phyloP scores from a whole-genome alignment of 2,797 vertebrate genomes.

The Chaunax sp. region DNA sequence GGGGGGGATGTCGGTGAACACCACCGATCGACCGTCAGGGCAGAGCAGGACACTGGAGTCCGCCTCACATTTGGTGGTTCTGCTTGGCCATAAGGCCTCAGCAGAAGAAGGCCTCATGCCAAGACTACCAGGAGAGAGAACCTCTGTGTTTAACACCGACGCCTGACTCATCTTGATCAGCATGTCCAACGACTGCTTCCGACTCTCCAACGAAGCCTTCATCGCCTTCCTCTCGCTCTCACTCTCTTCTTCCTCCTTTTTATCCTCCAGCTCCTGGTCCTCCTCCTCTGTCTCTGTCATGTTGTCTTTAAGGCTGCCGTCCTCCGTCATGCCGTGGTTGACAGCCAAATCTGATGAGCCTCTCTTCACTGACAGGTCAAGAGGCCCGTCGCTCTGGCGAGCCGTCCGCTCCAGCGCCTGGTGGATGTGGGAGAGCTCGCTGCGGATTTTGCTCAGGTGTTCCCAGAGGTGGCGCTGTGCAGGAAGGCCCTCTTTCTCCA shows the following conservation, averaged over 20 bases:
- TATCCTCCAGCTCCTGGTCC: conserved; percentile 63
- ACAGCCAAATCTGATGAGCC: conserved; percentile 34
- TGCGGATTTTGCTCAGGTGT: conserved; percentile 92
- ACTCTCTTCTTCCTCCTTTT: conserved; percentile 69
- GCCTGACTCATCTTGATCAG: conserved; percentile 88
- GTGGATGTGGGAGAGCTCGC: conserved; percentile 93
- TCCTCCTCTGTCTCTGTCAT: conserved; percentile 78
- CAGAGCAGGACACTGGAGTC: conserved; percentile 95
- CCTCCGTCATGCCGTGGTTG: conserved; percentile 29
- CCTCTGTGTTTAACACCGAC: conserved; percentile 81
- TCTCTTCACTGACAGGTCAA: conserved; percentile 94
- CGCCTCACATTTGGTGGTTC: conserved; percentile 95
- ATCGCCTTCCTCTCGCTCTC: conserved; percentile 67
- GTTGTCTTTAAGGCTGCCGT: conserved; percentile 38
- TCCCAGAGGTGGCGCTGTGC: conserved; percentile 92
- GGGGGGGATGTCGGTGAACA: conserved; percentile 72
- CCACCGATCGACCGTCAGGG: conserved; percentile 81
- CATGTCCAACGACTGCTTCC: conserved; percentile 87
- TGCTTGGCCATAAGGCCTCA: conserved; percentile 86
- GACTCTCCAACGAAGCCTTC: conserved; percentile 79
- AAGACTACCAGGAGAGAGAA: conserved; percentile 75
- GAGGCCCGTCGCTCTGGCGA: conserved; percentile 86
- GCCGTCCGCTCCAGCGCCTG: conserved; percentile 88
- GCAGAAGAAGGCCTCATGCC: conserved; percentile 77
- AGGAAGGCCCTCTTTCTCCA: conserved; percentile 85